Conservation (phyloP, 2,888 invertebrate species). For the Syrphus vitripennis region DNA sequence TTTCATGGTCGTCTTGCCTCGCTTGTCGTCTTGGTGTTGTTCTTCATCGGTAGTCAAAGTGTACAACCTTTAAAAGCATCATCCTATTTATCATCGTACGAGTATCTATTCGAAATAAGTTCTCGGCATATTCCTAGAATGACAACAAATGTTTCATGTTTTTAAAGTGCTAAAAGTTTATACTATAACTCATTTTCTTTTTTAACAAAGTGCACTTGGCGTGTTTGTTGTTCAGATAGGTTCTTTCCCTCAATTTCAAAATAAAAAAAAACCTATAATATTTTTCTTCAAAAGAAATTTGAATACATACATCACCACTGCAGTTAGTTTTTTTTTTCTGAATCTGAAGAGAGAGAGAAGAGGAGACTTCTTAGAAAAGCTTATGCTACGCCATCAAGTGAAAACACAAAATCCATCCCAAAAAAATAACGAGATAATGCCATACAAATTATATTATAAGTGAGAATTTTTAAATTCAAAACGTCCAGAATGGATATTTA, state of each 20-base stretch:
- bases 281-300: slow-evolving; percentile 41
- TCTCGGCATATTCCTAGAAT: not conserved
- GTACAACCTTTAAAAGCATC: slow-evolving; percentile 32
- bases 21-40: not conserved
- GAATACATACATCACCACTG: slow-evolving; percentile 56
- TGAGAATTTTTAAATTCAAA: slow-evolving; percentile 4
- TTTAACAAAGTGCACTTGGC: slow-evolving; percentile 46
- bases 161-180: slow-evolving; percentile 7
- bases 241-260: slow-evolving; percentile 26
- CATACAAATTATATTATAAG: slow-evolving; percentile 22
- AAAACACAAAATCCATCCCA: slow-evolving; percentile 66
- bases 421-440: slow-evolving; percentile 61
- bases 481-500: slow-evolving; percentile 36
- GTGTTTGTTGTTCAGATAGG: slow-evolving; percentile 25
- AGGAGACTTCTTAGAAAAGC: slow-evolving; percentile 61
- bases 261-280: slow-evolving; percentile 25
- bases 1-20: slow-evolving; percentile 45
- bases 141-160: slow-evolving; percentile 46
- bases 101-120: not conserved
- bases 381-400: slow-evolving; percentile 54
- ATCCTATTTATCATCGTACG: slow-evolving; percentile 24
- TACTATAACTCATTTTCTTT: not conserved
- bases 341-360: slow-evolving; percentile 42
- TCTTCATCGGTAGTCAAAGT: not conserved
- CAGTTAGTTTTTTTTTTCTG: slow-evolving; percentile 36